Evolutionary conservation across 2,888 invertebrate genomes (phyloP).

Genomic region (Altica lythri): DNA sequence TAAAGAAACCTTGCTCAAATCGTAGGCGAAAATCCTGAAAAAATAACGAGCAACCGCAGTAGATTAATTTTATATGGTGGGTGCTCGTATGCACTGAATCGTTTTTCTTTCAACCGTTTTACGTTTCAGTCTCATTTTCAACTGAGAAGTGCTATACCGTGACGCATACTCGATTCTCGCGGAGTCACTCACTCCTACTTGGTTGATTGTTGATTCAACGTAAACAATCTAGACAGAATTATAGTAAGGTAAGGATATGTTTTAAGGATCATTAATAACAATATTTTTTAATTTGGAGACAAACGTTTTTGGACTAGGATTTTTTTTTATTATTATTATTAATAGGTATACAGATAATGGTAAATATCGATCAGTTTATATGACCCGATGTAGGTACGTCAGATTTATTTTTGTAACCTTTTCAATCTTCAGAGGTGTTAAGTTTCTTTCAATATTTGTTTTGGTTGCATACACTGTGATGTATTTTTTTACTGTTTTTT

Average conservation of each 20-base stretch:
- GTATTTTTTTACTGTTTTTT: neutral
- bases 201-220: slow-evolving; percentile 3
- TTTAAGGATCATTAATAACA: neutral
- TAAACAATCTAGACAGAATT: slow-evolving; percentile 4
- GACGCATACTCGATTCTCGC: neutral
- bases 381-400: slow-evolving; percentile 14
- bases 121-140: neutral
- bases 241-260: slow-evolving; percentile 4
- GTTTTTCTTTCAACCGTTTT: slow-evolving; percentile 5
- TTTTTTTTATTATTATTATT: too few species aligned
- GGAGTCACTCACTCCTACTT: slow-evolving; percentile 5
- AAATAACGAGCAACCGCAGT: slow-evolving; percentile 7
- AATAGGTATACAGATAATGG: too few species aligned
- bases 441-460: slow-evolving; percentile 4
- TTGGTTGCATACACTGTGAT: neutral
- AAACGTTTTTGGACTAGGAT: too few species aligned
- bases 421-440: slow-evolving; percentile 9
- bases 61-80: neutral
- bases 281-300: too few species aligned
- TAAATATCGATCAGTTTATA: slow-evolving; percentile 12
- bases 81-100: neutral
- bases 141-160: neutral
- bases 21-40: slow-evolving; percentile 16
- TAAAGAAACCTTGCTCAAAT: slow-evolving; percentile 3
- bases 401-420: slow-evolving; percentile 20